Conservation (phyloP, 2,113 vertebrate species). For the Tetrax tetrax region DNA sequence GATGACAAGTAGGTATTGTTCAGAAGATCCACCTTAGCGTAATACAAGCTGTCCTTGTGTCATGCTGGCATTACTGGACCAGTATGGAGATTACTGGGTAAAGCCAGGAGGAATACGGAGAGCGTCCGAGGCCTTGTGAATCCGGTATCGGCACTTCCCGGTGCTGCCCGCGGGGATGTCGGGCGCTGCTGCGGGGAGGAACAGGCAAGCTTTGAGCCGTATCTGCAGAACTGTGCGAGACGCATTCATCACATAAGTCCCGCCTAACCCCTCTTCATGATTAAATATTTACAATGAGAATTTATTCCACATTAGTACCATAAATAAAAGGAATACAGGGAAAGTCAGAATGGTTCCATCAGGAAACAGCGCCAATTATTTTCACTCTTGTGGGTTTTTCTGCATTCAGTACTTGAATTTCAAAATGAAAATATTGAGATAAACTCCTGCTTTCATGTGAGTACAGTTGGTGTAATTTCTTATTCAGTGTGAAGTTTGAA, state of each 20-base stretch:
- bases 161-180: neutral
- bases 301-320: neutral
- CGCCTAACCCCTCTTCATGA: neutral
- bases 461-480: neutral
- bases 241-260: neutral
- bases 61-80: neutral
- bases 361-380: neutral
- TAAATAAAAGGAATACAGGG: constrained; percentile 7
- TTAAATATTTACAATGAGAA: constrained; percentile 12
- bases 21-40: neutral
- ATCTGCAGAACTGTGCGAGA: neutral
- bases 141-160: fast-evolving
- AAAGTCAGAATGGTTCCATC: neutral
- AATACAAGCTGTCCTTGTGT: neutral
- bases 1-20: neutral
- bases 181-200: neutral
- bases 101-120: neutral
- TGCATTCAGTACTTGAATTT: neutral
- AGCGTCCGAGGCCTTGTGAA: neutral
- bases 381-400: neutral
- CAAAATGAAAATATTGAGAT: constrained; percentile 30
- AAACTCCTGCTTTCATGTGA: neutral
- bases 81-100: neutral
- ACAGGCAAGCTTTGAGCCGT: fast-evolving
- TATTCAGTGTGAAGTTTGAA: neutral